Percentiles rank a stretch among this genome's conserved stretches.
Conservation (phyloP, 2,888 invertebrate genomes). For the Tromatobia lineatoria region DNA sequence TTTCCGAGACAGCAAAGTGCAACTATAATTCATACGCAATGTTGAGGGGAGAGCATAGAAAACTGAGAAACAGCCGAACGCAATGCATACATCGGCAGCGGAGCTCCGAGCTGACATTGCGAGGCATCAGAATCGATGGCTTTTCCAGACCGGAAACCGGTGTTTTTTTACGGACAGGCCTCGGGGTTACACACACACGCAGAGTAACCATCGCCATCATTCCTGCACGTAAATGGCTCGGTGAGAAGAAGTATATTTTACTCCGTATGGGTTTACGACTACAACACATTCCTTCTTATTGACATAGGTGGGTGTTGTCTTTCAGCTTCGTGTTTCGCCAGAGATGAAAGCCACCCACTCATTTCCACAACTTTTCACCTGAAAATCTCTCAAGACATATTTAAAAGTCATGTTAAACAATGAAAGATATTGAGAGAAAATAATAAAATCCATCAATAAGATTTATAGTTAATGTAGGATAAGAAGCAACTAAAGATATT, state of each 20-base stretch:
- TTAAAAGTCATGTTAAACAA: no score
- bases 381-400: no score
- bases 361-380: no score
- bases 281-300: conserved; percentile 17
- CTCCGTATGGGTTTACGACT: conserved; percentile 26
- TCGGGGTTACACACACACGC: conserved; percentile 43
- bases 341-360: not conserved
- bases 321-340: conserved; percentile 37
- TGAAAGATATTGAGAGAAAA: no score
- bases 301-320: conserved; percentile 34
- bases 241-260: conserved; percentile 42
- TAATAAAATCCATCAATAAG: no score
- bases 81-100: conserved; percentile 39
- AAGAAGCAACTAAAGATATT: no score
- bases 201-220: conserved; percentile 7
- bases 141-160: conserved; percentile 62
- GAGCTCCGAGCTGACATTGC: conserved; percentile 43
- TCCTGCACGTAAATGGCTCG: not conserved
- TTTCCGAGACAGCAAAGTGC: conserved; percentile 82
- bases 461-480: no score
- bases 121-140: conserved; percentile 54
- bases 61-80: conserved; percentile 49
- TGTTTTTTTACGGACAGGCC: conserved; percentile 58
- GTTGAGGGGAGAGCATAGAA: conserved; percentile 72
- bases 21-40: conserved; percentile 83